Conservation (phyloP, 2,113 vertebrate species). For the Picathartes gymnocephalus region DNA sequence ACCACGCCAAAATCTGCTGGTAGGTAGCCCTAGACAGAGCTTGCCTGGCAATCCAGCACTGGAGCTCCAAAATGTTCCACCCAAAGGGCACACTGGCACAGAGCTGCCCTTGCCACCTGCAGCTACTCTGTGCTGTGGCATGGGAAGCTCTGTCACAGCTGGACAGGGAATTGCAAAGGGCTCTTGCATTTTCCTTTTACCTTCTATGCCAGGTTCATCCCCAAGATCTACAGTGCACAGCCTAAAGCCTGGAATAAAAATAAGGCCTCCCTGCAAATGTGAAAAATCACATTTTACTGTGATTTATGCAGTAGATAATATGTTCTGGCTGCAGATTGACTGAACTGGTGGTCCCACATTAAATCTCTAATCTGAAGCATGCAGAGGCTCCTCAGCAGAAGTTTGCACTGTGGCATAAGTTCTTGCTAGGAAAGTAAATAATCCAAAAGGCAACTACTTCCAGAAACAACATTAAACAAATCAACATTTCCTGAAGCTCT, state of each 20-base stretch:
- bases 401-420: neutral
- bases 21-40: neutral
- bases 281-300: neutral
- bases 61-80: accelerated
- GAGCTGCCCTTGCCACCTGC: neutral
- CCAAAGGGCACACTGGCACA: neutral
- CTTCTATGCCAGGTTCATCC: neutral
- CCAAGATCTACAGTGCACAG: neutral
- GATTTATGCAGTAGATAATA: neutral
- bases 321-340: neutral
- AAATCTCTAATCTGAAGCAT: neutral
- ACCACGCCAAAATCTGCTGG: neutral
- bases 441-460: neutral
- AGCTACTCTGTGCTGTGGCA: neutral
- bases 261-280: neutral
- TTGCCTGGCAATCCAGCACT: neutral
- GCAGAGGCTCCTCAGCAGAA: neutral
- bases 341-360: neutral
- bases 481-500: neutral
- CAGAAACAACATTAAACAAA: neutral
- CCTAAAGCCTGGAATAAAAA: neutral
- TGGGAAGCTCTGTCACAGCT: accelerated
- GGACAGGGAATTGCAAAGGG: neutral
- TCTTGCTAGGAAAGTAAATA: neutral
- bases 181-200: neutral